Base-by-base conservation (phyloP, 2,888 invertebrate genomes). In the Apocheima hispidaria region DNA sequence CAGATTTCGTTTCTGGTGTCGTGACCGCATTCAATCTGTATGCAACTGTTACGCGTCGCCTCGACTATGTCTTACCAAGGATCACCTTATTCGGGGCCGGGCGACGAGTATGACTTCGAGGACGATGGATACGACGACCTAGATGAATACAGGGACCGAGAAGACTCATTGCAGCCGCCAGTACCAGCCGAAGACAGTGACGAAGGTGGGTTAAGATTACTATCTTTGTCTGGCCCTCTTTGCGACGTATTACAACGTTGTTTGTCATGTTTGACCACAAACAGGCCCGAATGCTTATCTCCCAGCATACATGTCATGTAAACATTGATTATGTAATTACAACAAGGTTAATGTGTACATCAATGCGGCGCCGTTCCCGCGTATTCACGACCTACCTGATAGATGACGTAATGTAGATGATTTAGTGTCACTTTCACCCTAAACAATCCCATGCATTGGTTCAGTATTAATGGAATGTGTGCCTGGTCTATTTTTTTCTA, bases 51-150 rank as follows among this genome's bases (percentile, higher is more conserved):
- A 92, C 91, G 92, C 90, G 90, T 91, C 84, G 86, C 85, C 82
- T 92, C 92, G 80, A 88, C 90, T 82, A 95, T 95, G 95, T 95
- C 95, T 78, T 94, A 94, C 88, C 94, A 95, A 87, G 95, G 95
- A 81, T 95, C 95, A 71, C 94, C 94, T 65, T 95, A 94, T 88
- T 95, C 95, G 71, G 94, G 94, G 72, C 95, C 94, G 77, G 94
- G 94, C 66, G 95, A 95, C 79, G 96, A 96, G 77, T 96, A 95
- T 79, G 96, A 96, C 77, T 94, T 95, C 80, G 96, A 96, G 61
- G 96, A 96, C 70, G 96, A 96, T 60, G 94, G 95, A 75, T 95
- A 95, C 75, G 95, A 96, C 71, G 95, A 95, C 75, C 75, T 94
- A 72, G 96, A 96, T 64, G 95, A 96, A 69, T 95, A 95, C 73